Conservation (phyloP, 2,888 invertebrate genomes). For the Caenorhabditis imperialis region DNA sequence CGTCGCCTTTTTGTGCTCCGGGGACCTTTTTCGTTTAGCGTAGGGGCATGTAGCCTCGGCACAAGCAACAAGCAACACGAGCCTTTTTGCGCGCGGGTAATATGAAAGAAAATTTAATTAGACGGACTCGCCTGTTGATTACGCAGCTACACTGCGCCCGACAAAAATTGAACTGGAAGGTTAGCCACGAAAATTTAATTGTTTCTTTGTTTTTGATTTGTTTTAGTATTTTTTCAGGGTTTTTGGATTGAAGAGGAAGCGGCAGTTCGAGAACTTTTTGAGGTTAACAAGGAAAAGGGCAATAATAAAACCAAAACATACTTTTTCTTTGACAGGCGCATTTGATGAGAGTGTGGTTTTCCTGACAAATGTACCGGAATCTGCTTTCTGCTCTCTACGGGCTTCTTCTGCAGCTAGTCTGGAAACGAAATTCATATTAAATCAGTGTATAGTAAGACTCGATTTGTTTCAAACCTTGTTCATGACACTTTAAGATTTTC, state of each 20-base stretch:
- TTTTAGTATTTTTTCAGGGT: too few species aligned
- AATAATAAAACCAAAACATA: constrained; percentile 44
- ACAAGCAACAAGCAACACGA: constrained; percentile 49
- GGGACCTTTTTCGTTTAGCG: constrained; percentile 39
- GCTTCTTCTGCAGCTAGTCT: constrained; percentile 77
- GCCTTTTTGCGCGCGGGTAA: constrained; percentile 52
- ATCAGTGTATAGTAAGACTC: neutral
- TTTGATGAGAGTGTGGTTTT: constrained; percentile 67
- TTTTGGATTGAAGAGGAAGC: neutral
- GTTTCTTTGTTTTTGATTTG: too few species aligned
- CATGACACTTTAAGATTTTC: neutral
- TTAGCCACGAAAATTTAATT: constrained; percentile 13
- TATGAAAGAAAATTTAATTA: constrained; percentile 58
- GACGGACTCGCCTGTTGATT: constrained; percentile 47
- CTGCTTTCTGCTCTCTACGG: constrained; percentile 73
- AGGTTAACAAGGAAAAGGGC: constrained; percentile 15
- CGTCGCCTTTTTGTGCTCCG: constrained; percentile 29
- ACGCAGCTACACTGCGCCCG: constrained; percentile 20
- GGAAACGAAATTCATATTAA: constrained; percentile 18
- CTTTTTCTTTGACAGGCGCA: constrained; percentile 74
- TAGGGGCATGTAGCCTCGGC: constrained; percentile 30
- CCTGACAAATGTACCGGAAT: constrained; percentile 62
- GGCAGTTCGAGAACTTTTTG: neutral
- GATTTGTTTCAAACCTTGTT: neutral
- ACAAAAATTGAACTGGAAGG: constrained; percentile 48